Conservation (phyloP, 2,113 vertebrate genomes). For the Epinephelus lanceolatus region DNA sequence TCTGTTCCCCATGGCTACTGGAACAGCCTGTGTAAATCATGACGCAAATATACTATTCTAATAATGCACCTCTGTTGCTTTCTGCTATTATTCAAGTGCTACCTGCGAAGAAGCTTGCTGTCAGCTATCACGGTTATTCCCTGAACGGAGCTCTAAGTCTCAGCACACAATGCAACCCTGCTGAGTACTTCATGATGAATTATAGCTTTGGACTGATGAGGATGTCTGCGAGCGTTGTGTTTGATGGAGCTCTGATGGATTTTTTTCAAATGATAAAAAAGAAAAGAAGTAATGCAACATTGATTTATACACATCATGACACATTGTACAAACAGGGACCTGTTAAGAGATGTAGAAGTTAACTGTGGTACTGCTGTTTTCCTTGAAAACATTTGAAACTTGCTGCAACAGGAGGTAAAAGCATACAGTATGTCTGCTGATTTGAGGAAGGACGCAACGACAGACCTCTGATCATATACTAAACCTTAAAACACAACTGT, state of each 20-base stretch:
- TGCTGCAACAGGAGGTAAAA: not conserved
- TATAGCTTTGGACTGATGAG: not conserved
- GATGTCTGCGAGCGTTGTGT: not conserved
- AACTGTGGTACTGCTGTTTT: not conserved
- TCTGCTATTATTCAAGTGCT: conserved; percentile 6
- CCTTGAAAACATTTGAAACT: not conserved
- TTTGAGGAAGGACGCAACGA: not conserved
- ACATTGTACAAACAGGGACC: not conserved
- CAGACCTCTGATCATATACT: not conserved
- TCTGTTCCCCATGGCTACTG: no score
- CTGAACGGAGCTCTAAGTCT: not conserved
- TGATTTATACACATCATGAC: not conserved
- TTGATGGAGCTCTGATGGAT: not conserved
- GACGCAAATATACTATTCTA: conserved; percentile 10
- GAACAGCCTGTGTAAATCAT: not conserved
- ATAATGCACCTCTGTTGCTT: not conserved
- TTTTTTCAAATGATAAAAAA: not conserved
- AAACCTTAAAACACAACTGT: no score
- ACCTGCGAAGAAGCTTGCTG: not conserved
- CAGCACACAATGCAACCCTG: not conserved
- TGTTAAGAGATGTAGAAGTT: not conserved
- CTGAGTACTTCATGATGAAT: not conserved
- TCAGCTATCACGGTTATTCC: not conserved
- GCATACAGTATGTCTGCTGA: not conserved
- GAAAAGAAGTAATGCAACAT: not conserved